A percentile compares a stretch with the other conserved stretches of the same genome.
phyloP scores from a whole-genome alignment of 2,113 vertebrate genomes.

The Pachycephala philippinensis region DNA sequence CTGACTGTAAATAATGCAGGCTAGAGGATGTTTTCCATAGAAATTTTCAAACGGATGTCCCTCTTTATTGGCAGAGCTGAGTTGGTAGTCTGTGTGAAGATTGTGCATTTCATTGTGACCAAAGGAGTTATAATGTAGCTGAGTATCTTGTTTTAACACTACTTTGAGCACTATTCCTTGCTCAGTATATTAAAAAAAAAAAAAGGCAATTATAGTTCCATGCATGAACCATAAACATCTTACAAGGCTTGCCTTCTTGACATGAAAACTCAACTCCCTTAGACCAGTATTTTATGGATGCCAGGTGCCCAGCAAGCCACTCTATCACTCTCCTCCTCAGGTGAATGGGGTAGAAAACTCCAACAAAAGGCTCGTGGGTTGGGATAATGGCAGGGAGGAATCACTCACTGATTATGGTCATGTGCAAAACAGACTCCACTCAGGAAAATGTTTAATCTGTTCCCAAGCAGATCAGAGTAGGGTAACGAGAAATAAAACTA shows the following conservation, averaged over 20 bases:
- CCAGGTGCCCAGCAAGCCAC: not conserved
- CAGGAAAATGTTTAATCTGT: not conserved
- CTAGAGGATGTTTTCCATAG: not conserved
- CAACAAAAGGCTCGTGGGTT: rapidly evolving
- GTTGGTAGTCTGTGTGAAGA: not conserved
- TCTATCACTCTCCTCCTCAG: not conserved
- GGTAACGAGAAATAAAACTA: not conserved
- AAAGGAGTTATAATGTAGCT: not conserved
- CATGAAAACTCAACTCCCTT: not conserved
- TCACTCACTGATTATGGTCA: not conserved
- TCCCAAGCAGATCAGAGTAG: not conserved
- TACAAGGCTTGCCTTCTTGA: not conserved
- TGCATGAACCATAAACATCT: not conserved
- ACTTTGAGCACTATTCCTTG: not conserved
- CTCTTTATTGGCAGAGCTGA: not conserved
- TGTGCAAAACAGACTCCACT: not conserved
- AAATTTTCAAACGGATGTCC: not conserved
- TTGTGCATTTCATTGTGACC: not conserved
- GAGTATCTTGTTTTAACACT: not conserved
- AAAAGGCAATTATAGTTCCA: not conserved
- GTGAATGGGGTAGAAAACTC: not conserved
- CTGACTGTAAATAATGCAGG: not conserved
- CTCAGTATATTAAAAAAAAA: not conserved
- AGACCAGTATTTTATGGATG: not conserved
- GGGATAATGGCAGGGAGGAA: not conserved